A percentile compares a stretch with the other conserved stretches of the same genome.
Evolutionary conservation across 2,797 vertebrate species (phyloP).

Genomic region (Adrianichthys oophorus): DNA sequence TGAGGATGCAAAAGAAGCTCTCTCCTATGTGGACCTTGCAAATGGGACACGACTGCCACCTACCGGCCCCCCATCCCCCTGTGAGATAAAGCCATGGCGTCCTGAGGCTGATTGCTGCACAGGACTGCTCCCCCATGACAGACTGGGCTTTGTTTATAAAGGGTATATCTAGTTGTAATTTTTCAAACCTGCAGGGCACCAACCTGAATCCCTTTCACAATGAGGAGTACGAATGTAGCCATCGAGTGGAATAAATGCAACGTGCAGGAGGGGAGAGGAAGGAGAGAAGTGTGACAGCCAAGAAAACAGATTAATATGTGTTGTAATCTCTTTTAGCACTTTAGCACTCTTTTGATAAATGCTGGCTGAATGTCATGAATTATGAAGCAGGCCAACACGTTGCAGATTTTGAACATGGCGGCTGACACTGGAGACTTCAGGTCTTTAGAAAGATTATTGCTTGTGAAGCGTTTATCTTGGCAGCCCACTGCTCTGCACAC

Average conservation of each 20-base stretch:
- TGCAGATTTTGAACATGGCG: slow-evolving; percentile 39
- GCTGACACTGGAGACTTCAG: slow-evolving; percentile 52
- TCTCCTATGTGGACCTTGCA: slow-evolving; percentile 55
- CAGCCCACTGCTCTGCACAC: slow-evolving; percentile 42
- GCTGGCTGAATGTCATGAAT: slow-evolving; percentile 43
- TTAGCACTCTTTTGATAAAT: slow-evolving; percentile 46
- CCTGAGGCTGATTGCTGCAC: slow-evolving; percentile 55
- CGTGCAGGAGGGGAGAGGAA: slow-evolving; percentile 1
- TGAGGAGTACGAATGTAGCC: background rate
- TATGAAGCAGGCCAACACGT: slow-evolving; percentile 40
- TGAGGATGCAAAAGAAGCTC: slow-evolving; percentile 26
- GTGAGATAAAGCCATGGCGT: slow-evolving; percentile 33
- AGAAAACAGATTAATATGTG: slow-evolving; percentile 36
- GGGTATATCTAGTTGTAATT: slow-evolving; percentile 38
- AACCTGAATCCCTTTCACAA: background rate
- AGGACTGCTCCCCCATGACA: slow-evolving; percentile 51
- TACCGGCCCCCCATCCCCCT: slow-evolving; percentile 68
- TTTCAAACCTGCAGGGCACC: slow-evolving; percentile 14
- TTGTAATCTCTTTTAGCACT: slow-evolving; percentile 32
- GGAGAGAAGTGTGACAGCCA: slow-evolving; percentile 32
- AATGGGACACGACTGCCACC: slow-evolving; percentile 91
- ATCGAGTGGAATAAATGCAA: slow-evolving; percentile 1
- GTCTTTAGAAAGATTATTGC: slow-evolving; percentile 47
- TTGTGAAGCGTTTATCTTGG: slow-evolving; percentile 47
- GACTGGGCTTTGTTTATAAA: slow-evolving; percentile 38